phyloP scores from a whole-genome alignment of 2,888 invertebrate genomes.

The Troilus luridus region DNA sequence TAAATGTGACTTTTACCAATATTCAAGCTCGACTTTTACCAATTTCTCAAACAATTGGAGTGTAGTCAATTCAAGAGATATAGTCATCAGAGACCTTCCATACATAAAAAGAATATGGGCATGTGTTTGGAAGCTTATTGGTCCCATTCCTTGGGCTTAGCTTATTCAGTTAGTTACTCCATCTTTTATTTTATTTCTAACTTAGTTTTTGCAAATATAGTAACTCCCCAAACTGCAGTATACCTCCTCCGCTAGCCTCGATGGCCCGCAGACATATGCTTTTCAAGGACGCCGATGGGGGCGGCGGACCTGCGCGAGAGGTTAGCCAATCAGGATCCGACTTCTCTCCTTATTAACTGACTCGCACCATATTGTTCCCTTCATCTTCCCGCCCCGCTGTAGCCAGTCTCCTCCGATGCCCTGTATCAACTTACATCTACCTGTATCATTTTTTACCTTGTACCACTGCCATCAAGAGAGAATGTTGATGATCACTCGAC shows the following conservation, averaged over 20 bases:
- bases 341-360: constrained; percentile 47
- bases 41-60: too few species aligned
- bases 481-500: not conserved
- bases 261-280: constrained; percentile 12
- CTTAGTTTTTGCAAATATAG: not conserved
- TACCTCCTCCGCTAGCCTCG: not conserved
- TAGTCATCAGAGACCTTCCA: not conserved
- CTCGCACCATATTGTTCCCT: constrained; percentile 46
- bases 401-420: not conserved
- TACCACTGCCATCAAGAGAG: not conserved
- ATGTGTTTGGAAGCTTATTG: too few species aligned
- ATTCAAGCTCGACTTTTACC: too few species aligned
- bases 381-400: not conserved
- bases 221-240: not conserved
- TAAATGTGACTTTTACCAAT: too few species aligned
- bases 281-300: not conserved
- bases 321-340: not conserved
- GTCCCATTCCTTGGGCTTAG: not conserved
- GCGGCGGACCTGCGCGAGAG: constrained; percentile 34
- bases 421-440: not conserved
- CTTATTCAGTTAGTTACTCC: too few species aligned
- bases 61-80: too few species aligned
- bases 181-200: not conserved
- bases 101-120: too few species aligned
- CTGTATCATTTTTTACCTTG: not conserved